Percentiles rank a stretch among this genome's conserved stretches.
These are phyloP conservation scores for Ginglymostoma cirratum DNA, from an alignment of 2,113 vertebrate species.

Conservation along the genomic window DNA sequence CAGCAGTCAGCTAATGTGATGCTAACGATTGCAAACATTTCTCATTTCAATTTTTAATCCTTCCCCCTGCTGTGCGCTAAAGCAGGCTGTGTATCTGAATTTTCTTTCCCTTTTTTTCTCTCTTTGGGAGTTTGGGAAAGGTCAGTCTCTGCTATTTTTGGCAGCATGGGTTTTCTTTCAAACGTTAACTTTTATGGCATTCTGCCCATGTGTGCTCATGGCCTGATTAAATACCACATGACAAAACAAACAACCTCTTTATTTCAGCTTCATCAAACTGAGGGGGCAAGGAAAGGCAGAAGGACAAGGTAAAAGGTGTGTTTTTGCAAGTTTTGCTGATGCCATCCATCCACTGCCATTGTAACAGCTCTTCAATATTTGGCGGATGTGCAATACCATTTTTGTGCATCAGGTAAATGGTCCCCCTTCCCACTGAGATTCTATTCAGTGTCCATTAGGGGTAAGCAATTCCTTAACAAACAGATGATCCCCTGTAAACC, in stretches of 20 bases:
- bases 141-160: not conserved
- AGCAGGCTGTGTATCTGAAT: not conserved
- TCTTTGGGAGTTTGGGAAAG: not conserved
- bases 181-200: slow-evolving; percentile 2
- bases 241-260: not conserved
- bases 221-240: not conserved
- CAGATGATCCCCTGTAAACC: not conserved
- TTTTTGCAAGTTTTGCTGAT: not conserved
- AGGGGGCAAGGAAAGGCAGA: not conserved
- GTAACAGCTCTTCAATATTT: not conserved
- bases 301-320: not conserved
- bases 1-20: slow-evolving; percentile 28
- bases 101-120: not conserved
- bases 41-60: slow-evolving; percentile 20
- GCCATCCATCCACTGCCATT: not conserved
- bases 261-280: not conserved
- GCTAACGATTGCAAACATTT: slow-evolving; percentile 6
- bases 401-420: not conserved
- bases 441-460: not conserved
- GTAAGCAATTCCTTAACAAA: not conserved
- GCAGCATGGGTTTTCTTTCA: not conserved
- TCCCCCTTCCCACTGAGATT: not conserved
- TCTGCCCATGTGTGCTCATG: not conserved
- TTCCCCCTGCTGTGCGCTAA: not conserved
- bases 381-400: not conserved